A percentile compares a stretch with the other conserved stretches of the same genome.
Evolutionary conservation across 2,888 invertebrate species (phyloP).

Genomic region (Pollenia labialis): DNA sequence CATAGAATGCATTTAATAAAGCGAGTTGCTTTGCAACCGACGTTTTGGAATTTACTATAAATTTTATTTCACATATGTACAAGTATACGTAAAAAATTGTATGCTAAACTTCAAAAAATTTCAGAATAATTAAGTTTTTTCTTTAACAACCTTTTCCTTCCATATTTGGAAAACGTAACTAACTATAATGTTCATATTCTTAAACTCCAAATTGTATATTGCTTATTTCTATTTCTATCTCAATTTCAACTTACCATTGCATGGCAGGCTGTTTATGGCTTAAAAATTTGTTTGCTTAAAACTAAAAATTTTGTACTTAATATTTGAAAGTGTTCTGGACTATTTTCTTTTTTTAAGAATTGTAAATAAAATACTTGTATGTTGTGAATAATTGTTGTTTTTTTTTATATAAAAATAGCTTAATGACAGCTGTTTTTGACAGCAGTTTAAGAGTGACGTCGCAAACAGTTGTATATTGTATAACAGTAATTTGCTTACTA

Average conservation of each 20-base stretch:
- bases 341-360: background rate
- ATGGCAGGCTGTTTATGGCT: slow-evolving; percentile 66
- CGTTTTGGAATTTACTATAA: too few species aligned
- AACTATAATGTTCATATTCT: background rate
- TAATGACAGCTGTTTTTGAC: slow-evolving; percentile 33
- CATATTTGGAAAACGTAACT: background rate
- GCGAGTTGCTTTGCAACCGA: too few species aligned
- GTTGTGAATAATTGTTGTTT: background rate
- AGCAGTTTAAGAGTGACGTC: background rate
- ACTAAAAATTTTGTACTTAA: slow-evolving; percentile 60
- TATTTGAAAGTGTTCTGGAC: background rate
- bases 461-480: background rate
- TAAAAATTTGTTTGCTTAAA: slow-evolving; percentile 50
- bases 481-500: background rate
- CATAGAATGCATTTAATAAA: too few species aligned
- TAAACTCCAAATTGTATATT: background rate
- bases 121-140: background rate
- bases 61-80: too few species aligned
- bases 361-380: background rate
- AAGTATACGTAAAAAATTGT: too few species aligned
- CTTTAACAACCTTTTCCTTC: slow-evolving; percentile 45
- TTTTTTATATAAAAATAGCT: background rate
- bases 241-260: slow-evolving; percentile 66
- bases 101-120: background rate
- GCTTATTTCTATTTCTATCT: background rate